phyloP scores from a whole-genome alignment of 2,113 vertebrate genomes.

The Craseonycteris thonglongyai region DNA sequence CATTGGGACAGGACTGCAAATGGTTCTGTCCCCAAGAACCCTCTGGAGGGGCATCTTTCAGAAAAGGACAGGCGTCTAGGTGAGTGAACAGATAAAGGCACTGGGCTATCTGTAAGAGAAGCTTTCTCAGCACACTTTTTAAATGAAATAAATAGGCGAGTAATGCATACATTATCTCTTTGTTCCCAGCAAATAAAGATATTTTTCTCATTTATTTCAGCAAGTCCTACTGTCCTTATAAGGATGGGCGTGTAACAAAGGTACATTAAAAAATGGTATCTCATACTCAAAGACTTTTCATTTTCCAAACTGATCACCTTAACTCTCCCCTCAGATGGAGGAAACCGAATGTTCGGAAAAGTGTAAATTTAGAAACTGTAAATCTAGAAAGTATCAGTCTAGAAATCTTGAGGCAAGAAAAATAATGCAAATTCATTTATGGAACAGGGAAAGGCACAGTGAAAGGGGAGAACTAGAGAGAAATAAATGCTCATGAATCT shows the following conservation, averaged over 20 bases:
- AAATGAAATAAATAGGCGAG: not conserved
- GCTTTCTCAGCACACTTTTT: not conserved
- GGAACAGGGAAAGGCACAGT: not conserved
- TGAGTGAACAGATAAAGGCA: not conserved
- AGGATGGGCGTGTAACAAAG: not conserved
- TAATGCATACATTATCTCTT: not conserved
- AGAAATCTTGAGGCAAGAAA: conserved; percentile 36
- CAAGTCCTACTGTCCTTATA: not conserved
- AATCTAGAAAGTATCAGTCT: conserved; percentile 17
- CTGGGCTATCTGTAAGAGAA: not conserved
- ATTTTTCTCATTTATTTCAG: not conserved
- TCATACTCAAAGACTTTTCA: conserved; percentile 5
- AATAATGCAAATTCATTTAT: not conserved
- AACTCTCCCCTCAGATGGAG: conserved; percentile 6
- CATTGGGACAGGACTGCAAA: not conserved
- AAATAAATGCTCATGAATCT: not conserved
- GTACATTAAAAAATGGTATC: not conserved
- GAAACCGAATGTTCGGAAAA: not conserved
- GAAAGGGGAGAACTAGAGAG: not conserved
- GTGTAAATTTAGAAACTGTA: conserved; percentile 19
- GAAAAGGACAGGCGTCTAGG: not conserved
- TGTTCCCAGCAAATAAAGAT: conserved; percentile 33
- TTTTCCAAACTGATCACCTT: conserved; percentile 12
- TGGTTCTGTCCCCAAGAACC: not conserved
- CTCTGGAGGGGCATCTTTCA: not conserved